These are phyloP conservation scores for Priocnemis perturbator DNA, from an alignment of 2,888 invertebrate species.

Conservation along the genomic window DNA sequence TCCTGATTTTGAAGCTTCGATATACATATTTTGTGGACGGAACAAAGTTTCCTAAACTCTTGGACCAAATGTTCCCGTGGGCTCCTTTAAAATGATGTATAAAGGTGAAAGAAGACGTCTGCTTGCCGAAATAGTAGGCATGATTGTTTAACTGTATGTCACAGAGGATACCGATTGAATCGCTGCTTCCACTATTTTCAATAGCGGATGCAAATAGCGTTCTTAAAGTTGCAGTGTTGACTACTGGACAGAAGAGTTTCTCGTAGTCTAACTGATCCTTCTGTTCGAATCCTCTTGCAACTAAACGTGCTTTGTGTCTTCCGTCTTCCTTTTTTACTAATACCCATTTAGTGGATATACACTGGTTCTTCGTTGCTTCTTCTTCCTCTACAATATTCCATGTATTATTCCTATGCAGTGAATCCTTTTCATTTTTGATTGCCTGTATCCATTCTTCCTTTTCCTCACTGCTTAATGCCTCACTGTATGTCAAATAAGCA, in stretches of 20 bases:
- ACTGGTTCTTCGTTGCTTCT: slow-evolving; percentile 31
- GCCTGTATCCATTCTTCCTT: slow-evolving; percentile 23
- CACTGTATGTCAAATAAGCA: slow-evolving; percentile 19
- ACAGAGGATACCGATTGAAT: too few relatives aligned
- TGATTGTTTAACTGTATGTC: too few relatives aligned
- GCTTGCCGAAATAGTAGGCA: too few relatives aligned
- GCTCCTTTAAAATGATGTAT: too few relatives aligned
- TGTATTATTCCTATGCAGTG: slow-evolving; percentile 45
- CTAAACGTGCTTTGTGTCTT: slow-evolving; percentile 12
- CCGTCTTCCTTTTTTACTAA: slow-evolving; percentile 51
- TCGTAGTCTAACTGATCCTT: slow-evolving; percentile 13
- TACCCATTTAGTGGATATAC: slow-evolving; percentile 46
- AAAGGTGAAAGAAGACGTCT: too few relatives aligned
- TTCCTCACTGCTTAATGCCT: slow-evolving; percentile 16
- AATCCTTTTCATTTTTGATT: slow-evolving; percentile 43
- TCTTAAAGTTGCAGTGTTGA: slow-evolving; percentile 1
- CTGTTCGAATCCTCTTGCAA: slow-evolving; percentile 17
- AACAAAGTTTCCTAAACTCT: too few relatives aligned
- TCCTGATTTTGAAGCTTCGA: too few relatives aligned
- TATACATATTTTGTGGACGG: too few relatives aligned
- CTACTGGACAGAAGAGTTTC: slow-evolving; percentile 16
- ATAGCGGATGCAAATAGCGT: slow-evolving; percentile 12
- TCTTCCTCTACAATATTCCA: slow-evolving; percentile 38
- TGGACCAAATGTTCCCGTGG: too few relatives aligned
- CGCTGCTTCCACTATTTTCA: too few relatives aligned